phyloP scores from a whole-genome alignment of 2,888 invertebrate species.

The Patella caerulea region DNA sequence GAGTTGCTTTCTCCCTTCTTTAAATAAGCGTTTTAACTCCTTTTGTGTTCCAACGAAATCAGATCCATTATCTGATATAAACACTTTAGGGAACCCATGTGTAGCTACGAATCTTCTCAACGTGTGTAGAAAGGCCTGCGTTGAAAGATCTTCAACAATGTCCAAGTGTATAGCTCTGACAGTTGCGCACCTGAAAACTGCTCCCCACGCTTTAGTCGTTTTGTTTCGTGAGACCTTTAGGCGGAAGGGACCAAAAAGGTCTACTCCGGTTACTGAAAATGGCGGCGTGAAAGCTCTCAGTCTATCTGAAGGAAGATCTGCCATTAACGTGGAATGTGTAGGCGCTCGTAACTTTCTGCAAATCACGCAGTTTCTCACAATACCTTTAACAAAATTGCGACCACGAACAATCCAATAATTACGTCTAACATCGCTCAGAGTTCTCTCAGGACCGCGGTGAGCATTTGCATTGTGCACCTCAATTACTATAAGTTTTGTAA shows the following conservation, averaged over 20 bases:
- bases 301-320: slow-evolving; percentile 18
- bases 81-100: slow-evolving; percentile 20
- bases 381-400: slow-evolving; percentile 7
- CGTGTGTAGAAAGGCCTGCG: slow-evolving; percentile 24
- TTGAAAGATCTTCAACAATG: slow-evolving; percentile 20
- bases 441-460: slow-evolving; percentile 20
- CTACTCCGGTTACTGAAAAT: slow-evolving; percentile 19
- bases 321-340: slow-evolving; percentile 17
- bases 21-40: slow-evolving; percentile 18
- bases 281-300: slow-evolving; percentile 13
- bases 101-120: slow-evolving; percentile 21
- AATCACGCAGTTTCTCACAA: slow-evolving; percentile 17
- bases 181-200: slow-evolving; percentile 23
- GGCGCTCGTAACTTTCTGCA: slow-evolving; percentile 13
- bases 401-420: slow-evolving; percentile 23
- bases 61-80: slow-evolving; percentile 25
- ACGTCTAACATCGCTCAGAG: slow-evolving; percentile 11
- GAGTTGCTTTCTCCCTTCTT: slow-evolving; percentile 15
- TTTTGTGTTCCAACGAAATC: slow-evolving; percentile 10
- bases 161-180: slow-evolving; percentile 26
- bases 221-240: slow-evolving; percentile 13
- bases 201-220: slow-evolving; percentile 25
- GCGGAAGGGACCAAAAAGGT: slow-evolving; percentile 23
- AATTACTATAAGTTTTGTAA: slow-evolving; percentile 10
- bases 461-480: slow-evolving; percentile 6